Evolutionary conservation across 2,113 vertebrate species (phyloP).

Genomic region (Oncorhynchus tshawytscha): DNA sequence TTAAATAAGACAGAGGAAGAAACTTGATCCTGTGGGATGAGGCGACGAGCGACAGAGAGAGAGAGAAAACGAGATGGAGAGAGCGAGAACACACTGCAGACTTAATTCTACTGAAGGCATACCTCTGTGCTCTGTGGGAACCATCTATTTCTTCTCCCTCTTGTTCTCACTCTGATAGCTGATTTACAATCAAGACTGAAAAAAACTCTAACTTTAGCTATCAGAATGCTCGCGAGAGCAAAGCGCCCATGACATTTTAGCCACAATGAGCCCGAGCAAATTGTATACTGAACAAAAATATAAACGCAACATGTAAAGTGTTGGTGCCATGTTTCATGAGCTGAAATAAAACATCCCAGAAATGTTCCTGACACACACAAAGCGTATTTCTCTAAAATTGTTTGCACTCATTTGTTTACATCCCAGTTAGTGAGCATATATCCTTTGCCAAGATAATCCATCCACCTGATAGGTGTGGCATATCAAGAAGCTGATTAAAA

Average conservation of each 20-base stretch:
- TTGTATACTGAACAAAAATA: conserved; percentile 3
- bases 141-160: conserved; percentile 18
- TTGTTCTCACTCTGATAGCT: conserved; percentile 36
- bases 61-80: not conserved
- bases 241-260: conserved; percentile 23
- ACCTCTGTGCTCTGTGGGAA: conserved; percentile 15
- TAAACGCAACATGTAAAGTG: too few species aligned
- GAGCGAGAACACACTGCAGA: not conserved
- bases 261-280: conserved; percentile 2
- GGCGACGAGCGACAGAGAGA: conserved; percentile 11
- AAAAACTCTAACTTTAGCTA: conserved; percentile 14
- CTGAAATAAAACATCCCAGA: too few species aligned
- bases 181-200: conserved; percentile 16
- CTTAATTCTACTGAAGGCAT: not conserved
- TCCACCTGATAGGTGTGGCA: conserved; percentile 14
- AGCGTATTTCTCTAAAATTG: not conserved
- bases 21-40: conserved; percentile 52
- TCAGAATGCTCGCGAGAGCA: conserved; percentile 34
- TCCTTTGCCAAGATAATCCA: conserved; percentile 17
- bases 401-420: conserved; percentile 10
- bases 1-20: conserved; percentile 56
- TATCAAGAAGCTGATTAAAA: not conserved
- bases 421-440: conserved; percentile 23
- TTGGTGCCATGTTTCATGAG: too few species aligned
- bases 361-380: too few species aligned